Evolutionary conservation across 2,113 vertebrate species (phyloP).

Genomic region (Zapus hudsonius): DNA sequence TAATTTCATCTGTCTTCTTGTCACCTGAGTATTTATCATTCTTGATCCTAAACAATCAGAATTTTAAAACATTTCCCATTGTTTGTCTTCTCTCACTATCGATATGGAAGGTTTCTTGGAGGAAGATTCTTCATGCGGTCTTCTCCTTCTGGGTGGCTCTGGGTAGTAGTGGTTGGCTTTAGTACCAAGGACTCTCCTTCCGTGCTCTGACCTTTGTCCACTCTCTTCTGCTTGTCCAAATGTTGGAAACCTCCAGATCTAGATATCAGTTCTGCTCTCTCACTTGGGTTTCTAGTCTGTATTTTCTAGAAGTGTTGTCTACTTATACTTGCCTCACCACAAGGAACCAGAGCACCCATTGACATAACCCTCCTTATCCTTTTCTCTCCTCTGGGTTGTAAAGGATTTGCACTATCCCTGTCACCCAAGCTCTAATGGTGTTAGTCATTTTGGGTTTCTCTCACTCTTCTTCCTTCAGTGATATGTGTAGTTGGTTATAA

Average conservation of each 20-base stretch:
- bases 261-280: neutral
- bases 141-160: neutral
- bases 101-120: neutral
- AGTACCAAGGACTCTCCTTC: neutral
- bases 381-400: neutral
- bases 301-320: neutral
- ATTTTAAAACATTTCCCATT: neutral
- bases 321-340: neutral
- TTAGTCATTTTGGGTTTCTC: neutral
- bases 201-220: neutral
- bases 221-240: neutral
- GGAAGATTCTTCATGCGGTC: neutral
- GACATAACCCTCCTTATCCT: neutral
- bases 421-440: neutral
- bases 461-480: neutral
- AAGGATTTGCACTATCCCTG: neutral
- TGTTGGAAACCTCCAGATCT: neutral
- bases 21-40: neutral
- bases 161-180: neutral
- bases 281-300: neutral
- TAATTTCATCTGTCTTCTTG: slow-evolving; percentile 5
- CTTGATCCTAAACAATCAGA: neutral
- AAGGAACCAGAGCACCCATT: neutral
- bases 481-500: neutral
- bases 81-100: neutral